Evolutionary conservation across 2,797 vertebrate genomes (phyloP).

Genomic region (Clarias pachynema): DNA sequence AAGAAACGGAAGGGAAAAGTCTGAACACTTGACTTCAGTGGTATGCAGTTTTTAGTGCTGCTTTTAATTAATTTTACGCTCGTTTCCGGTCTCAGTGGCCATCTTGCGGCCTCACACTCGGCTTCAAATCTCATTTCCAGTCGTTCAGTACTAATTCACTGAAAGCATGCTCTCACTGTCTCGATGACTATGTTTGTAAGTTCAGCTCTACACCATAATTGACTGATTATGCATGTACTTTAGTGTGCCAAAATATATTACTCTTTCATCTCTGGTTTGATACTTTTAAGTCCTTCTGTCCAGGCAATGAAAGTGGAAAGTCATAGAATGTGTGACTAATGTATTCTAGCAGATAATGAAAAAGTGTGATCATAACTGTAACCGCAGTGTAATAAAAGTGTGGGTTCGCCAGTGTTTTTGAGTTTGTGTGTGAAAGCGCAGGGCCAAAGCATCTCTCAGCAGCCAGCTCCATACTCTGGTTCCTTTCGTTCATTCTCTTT

Average conservation of each 20-base stretch:
- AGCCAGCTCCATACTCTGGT: conserved; percentile 8
- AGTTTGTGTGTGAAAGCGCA: conserved; percentile 22
- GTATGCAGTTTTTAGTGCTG: conserved; percentile 24
- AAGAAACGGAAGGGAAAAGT: conserved; percentile 13
- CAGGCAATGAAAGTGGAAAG: not conserved
- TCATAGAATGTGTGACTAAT: conserved; percentile 11
- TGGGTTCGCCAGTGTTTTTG: conserved; percentile 10
- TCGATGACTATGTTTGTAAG: not conserved
- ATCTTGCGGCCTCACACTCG: not conserved
- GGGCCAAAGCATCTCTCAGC: not conserved
- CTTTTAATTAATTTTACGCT: not conserved
- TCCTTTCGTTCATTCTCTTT: conserved; percentile 11
- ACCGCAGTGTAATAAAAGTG: conserved; percentile 26
- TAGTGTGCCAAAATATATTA: conserved; percentile 11
- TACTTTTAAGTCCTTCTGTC: not conserved
- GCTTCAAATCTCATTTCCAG: not conserved
- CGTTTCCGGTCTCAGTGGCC: not conserved
- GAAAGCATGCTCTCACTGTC: conserved; percentile 8
- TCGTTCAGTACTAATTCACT: conserved; percentile 20
- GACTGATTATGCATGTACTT: conserved; percentile 11
- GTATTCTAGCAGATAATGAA: conserved; percentile 14
- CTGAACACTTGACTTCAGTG: conserved; percentile 29
- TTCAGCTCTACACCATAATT: not conserved
- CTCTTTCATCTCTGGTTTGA: not conserved
- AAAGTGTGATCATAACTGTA: conserved; percentile 26